A percentile compares a stretch with the other conserved stretches of the same genome.
Conservation (phyloP, 2,113 vertebrate genomes). For the Microcebus jonahi region DNA sequence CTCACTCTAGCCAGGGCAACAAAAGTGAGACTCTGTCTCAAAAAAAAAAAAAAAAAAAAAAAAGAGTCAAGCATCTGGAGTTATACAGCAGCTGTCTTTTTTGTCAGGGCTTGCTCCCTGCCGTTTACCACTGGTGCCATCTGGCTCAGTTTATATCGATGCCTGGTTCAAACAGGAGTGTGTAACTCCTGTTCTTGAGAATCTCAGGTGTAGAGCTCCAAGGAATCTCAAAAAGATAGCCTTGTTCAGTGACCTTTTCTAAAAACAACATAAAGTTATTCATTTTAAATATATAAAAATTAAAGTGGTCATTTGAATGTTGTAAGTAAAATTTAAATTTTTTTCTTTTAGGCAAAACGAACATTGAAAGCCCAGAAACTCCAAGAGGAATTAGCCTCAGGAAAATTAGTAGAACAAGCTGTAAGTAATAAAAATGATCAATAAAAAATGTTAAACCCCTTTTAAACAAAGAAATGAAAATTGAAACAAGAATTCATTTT, state of each 20-base stretch:
- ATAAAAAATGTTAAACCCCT: neutral
- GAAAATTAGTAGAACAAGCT: constrained; percentile 93
- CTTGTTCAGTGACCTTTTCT: constrained; percentile 13
- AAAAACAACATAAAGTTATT: neutral
- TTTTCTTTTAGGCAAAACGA: constrained; percentile 91
- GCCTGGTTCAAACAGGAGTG: neutral
- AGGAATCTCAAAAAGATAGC: neutral
- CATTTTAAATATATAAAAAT: constrained; percentile 2
- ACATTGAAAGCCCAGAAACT: constrained; percentile 97
- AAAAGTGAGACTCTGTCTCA: too few species aligned
- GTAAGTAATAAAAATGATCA: constrained; percentile 85
- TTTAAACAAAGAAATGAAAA: constrained; percentile 30
- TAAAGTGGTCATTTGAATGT: neutral
- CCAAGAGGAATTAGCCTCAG: constrained; percentile 97
- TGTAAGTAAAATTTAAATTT: constrained; percentile 57
- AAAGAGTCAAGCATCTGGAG: neutral
- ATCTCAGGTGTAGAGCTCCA: neutral
- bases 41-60: too few species aligned
- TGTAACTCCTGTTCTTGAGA: neutral
- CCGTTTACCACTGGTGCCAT: rapidly evolving
- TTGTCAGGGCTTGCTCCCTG: neutral
- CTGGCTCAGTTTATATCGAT: neutral
- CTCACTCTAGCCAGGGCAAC: too few species aligned
- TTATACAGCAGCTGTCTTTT: neutral
- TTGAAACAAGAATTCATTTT: constrained; percentile 7